A percentile compares a stretch with the other conserved stretches of the same genome.
Conservation (phyloP, 1,140 invertebrate genomes). For the Palaemon carinicauda region DNA sequence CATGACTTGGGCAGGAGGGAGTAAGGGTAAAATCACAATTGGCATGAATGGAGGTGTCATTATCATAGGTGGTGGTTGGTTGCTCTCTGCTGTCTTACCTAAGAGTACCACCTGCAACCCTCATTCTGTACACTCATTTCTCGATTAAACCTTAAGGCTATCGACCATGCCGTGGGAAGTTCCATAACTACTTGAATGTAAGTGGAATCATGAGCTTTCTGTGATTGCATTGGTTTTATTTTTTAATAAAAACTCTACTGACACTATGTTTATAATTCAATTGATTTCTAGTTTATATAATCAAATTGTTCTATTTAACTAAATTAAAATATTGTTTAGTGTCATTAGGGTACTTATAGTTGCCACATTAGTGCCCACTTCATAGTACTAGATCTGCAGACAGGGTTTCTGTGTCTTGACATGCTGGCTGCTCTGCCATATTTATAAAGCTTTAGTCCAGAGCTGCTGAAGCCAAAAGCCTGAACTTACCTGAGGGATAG, state of each 20-base stretch:
- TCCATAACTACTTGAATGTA: background rate
- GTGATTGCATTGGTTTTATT: no score
- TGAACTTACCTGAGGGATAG: background rate
- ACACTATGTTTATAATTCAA: no score
- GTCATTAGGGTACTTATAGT: constrained; percentile 30
- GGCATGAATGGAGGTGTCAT: constrained; percentile 17
- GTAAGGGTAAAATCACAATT: background rate
- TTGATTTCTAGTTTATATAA: background rate
- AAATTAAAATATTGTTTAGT: background rate
- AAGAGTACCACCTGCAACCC: constrained; percentile 13
- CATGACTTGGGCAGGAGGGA: background rate
- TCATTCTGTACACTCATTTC: background rate
- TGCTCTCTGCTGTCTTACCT: background rate
- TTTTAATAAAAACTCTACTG: no score
- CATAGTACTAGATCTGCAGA: constrained; percentile 36
- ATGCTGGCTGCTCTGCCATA: constrained; percentile 5
- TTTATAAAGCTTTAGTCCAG: constrained; percentile 22
- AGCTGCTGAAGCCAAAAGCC: background rate
- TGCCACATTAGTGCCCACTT: constrained; percentile 52
- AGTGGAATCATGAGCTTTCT: no score
- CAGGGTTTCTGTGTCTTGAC: constrained; percentile 10
- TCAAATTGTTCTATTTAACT: background rate
- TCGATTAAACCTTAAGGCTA: background rate
- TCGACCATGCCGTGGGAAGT: background rate
- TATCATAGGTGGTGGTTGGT: constrained; percentile 18